A percentile compares a stretch with the other conserved stretches of the same genome.
Conservation (phyloP, 2,888 invertebrate species). For the Tigriopus californicus region DNA sequence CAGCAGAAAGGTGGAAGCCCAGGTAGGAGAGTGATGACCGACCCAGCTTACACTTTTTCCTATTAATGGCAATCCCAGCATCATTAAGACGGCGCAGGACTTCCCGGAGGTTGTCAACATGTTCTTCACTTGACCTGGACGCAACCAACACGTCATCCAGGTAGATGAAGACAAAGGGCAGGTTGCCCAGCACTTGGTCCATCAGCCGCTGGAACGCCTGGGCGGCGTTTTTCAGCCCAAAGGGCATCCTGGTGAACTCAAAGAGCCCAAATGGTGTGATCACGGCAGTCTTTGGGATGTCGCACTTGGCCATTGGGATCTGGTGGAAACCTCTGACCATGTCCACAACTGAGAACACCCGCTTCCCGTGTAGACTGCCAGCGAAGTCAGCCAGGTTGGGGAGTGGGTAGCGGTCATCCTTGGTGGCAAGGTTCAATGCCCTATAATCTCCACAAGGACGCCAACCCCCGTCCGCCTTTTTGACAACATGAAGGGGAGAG, state of each 20-base stretch:
- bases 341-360: conserved; percentile 16
- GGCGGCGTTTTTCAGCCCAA: conserved; percentile 16
- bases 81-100: not conserved
- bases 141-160: conserved; percentile 16
- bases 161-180: conserved; percentile 1
- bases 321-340: conserved; percentile 11
- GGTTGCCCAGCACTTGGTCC: not conserved
- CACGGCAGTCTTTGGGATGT: conserved; percentile 12
- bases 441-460: conserved; percentile 22
- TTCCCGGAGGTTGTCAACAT: not conserved
- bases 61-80: not conserved
- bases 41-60: not conserved
- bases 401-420: conserved; percentile 20
- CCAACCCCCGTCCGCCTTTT: conserved; percentile 21
- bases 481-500: no score
- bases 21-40: not conserved
- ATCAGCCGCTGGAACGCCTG: conserved; percentile 15
- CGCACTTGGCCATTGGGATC: conserved; percentile 1
- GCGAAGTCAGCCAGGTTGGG: conserved; percentile 18
- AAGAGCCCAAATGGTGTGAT: conserved; percentile 13
- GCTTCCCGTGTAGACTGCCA: not conserved
- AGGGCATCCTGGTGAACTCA: conserved; percentile 11
- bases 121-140: no score
- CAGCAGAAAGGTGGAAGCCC: no score
- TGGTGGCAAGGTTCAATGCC: conserved; percentile 20